Evolutionary conservation across 2,797 vertebrate species (phyloP).

Genomic region (Microcaecilia unicolor): DNA sequence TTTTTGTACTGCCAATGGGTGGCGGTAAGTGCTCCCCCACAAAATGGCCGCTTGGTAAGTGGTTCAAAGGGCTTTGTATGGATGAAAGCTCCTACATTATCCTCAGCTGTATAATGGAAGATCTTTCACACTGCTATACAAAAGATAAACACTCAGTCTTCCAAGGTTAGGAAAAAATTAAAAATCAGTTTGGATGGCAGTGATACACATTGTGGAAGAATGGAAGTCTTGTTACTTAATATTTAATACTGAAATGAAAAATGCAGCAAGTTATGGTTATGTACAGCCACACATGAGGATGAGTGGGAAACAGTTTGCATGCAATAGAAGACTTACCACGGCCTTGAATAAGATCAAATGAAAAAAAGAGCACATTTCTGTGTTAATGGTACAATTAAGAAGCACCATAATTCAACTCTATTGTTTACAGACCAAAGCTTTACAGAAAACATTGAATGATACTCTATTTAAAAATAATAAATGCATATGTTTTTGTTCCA

Average conservation of each 20-base stretch:
- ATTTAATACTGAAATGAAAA: slow-evolving; percentile 9
- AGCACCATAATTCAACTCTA: slow-evolving; percentile 26
- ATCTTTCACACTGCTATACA: no score
- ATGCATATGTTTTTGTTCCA: no score
- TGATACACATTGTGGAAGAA: slow-evolving; percentile 9
- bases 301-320: slow-evolving; percentile 51
- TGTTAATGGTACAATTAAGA: slow-evolving; percentile 63
- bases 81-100: no score
- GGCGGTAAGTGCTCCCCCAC: no score
- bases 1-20: no score
- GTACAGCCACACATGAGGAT: slow-evolving; percentile 23
- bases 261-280: slow-evolving; percentile 34
- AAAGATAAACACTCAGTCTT: no score
- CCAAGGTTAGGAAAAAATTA: slow-evolving; percentile 22
- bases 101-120: no score
- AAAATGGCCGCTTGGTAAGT: no score
- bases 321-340: slow-evolving; percentile 83
- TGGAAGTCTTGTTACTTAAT: slow-evolving; percentile 22
- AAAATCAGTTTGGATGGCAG: slow-evolving; percentile 43
- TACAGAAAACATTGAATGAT: slow-evolving; percentile 10
- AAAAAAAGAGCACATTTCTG: slow-evolving; percentile 79
- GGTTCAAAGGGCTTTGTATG: no score
- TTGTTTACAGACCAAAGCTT: slow-evolving; percentile 21
- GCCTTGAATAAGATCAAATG: slow-evolving; percentile 79
- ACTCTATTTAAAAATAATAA: slow-evolving; percentile 13